Conservation (phyloP, 37 sponge, comb jelly and placozoan genomes). For the Oopsacas minuta region DNA sequence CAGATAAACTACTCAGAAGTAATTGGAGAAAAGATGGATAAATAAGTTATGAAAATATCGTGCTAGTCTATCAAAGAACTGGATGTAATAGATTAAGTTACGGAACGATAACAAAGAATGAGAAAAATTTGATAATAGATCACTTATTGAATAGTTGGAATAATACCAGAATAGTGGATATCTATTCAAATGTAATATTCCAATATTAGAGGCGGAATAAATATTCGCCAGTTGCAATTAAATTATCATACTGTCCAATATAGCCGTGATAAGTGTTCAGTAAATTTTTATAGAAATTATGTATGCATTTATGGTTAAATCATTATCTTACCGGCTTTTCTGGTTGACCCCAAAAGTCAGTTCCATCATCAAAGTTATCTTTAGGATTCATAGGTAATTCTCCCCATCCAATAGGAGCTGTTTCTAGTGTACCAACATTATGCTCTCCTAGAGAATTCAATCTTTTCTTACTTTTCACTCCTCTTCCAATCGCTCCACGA, state of each 20-base stretch:
- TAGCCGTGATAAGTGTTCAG: no score
- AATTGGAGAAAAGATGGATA: neutral
- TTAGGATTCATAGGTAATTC: neutral
- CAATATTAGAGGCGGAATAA: no score
- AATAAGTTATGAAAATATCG: neutral
- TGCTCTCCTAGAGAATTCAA: neutral
- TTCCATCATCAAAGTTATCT: conserved; percentile 13
- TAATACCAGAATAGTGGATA: neutral
- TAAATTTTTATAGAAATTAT: no score
- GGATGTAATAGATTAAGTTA: neutral
- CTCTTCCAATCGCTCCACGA: neutral
- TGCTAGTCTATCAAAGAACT: neutral
- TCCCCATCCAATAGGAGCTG: neutral
- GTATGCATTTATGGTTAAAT: no score
- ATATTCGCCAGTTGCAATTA: no score
- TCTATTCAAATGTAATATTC: neutral
- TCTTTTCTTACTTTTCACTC: neutral
- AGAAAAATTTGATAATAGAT: neutral
- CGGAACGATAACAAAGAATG: neutral
- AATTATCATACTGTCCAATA: no score
- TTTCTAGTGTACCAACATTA: neutral
- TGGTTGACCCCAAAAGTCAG: conserved; percentile 10
- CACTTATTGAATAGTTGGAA: neutral
- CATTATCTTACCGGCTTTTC: conserved; percentile 1
- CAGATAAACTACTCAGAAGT: neutral